Conservation (phyloP, 2,888 invertebrate species). For the Cantharis rustica region DNA sequence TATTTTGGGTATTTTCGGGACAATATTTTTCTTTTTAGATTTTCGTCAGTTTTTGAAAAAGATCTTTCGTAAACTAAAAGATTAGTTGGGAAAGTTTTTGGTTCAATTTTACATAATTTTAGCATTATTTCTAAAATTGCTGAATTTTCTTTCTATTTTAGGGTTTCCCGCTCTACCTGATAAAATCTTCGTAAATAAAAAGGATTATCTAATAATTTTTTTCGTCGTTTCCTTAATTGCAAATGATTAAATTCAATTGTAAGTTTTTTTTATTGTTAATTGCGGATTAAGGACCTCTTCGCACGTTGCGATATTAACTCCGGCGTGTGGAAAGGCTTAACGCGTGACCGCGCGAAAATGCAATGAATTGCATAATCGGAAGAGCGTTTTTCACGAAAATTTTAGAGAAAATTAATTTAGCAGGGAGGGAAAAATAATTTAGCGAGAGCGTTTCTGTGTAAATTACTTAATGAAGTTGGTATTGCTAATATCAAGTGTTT, state of each 20-base stretch:
- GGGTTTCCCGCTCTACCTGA: neutral
- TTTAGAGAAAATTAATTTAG: neutral
- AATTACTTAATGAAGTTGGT: constrained; percentile 23
- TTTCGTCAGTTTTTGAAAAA: neutral
- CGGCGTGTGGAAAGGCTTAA: neutral
- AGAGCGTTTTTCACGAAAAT: neutral
- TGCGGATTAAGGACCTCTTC: neutral
- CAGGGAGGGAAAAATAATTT: neutral
- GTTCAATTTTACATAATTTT: neutral
- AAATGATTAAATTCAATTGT: neutral
- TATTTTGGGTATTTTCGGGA: neutral
- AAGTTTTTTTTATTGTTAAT: neutral
- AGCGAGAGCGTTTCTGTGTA: neutral
- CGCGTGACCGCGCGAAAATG: neutral
- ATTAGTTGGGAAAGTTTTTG: neutral
- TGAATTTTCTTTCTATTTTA: neutral
- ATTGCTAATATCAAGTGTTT: constrained; percentile 35
- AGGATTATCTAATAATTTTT: neutral
- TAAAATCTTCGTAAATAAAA: neutral
- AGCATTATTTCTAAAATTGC: neutral
- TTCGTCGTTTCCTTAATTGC: neutral
- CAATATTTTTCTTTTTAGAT: neutral
- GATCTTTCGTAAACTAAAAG: neutral
- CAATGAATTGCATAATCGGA: too few species aligned
- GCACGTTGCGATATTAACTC: neutral